These are phyloP conservation scores for Pelecanus crispus DNA, from an alignment of 2,113 vertebrate species.

Conservation along the genomic window DNA sequence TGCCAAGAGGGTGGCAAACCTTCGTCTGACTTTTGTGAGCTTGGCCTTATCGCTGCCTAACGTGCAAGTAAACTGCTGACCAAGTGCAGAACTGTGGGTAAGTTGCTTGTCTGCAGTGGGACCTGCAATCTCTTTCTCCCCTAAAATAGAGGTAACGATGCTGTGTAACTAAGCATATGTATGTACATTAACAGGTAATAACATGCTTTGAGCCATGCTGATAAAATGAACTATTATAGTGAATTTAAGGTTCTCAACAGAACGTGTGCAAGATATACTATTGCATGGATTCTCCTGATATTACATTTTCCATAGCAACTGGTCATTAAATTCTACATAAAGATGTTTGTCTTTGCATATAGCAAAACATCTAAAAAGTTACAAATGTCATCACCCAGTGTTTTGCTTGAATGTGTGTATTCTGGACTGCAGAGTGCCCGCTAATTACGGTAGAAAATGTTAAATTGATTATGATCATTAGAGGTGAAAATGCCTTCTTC, in stretches of 20 bases:
- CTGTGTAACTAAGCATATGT: accelerated
- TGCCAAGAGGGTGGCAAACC: not conserved
- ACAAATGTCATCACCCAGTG: not conserved
- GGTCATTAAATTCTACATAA: not conserved
- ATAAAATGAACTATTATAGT: not conserved
- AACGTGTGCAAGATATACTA: accelerated
- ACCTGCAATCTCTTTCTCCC: not conserved
- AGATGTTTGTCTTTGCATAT: not conserved
- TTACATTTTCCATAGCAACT: not conserved
- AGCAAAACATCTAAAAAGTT: not conserved
- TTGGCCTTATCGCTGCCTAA: not conserved
- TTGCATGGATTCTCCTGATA: not conserved
- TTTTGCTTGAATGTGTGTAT: not conserved
- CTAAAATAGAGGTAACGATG: not conserved
- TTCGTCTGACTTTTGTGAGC: not conserved
- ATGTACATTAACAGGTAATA: not conserved
- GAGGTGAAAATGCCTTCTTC: not conserved
- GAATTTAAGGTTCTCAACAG: not conserved
- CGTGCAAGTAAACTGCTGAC: not conserved
- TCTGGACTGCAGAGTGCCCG: not conserved
- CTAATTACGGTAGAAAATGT: not conserved
- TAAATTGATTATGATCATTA: conserved; percentile 27
- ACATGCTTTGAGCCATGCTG: not conserved
- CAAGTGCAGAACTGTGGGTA: not conserved
- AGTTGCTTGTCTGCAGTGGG: not conserved